Conservation (phyloP, 2,888 invertebrate species). For the Sinhomidia bicolor region DNA sequence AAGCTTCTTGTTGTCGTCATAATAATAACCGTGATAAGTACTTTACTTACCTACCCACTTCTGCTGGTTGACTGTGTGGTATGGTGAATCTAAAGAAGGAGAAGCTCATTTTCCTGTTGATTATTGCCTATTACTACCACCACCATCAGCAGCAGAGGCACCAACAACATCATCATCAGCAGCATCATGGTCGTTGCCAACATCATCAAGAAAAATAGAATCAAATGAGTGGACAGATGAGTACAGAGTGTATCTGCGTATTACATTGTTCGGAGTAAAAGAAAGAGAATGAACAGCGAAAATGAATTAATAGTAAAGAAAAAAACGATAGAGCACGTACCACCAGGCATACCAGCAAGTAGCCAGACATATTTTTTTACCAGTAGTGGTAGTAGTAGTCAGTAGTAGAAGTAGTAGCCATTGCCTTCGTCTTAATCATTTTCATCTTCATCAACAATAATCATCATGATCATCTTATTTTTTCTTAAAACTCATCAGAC, state of each 20-base stretch:
- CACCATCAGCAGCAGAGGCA: no score
- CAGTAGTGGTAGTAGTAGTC: no score
- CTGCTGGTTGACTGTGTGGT: conserved; percentile 22
- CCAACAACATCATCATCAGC: no score
- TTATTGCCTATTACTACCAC: conserved; percentile 49
- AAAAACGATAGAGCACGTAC: conserved; percentile 73
- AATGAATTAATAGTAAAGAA: conserved; percentile 63
- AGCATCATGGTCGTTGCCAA: no score
- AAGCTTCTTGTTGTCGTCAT: conserved; percentile 44
- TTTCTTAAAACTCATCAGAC: conserved; percentile 68
- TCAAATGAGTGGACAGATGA: conserved; percentile 59
- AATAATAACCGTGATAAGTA: conserved; percentile 42
- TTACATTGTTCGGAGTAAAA: neutral
- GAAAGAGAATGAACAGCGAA: conserved; percentile 37
- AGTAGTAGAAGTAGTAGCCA: no score
- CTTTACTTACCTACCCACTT: neutral
- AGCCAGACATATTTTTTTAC: conserved; percentile 42
- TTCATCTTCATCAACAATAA: conserved; percentile 61
- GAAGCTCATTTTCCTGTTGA: conserved; percentile 67
- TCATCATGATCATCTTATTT: conserved; percentile 39
- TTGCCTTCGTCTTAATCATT: conserved; percentile 52
- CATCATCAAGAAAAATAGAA: conserved; percentile 25
- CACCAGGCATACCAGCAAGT: conserved; percentile 21
- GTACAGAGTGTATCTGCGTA: conserved; percentile 22
- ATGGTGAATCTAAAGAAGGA: neutral